phyloP scores from a whole-genome alignment of 2,797 vertebrate species.

The Selene dorsalis region DNA sequence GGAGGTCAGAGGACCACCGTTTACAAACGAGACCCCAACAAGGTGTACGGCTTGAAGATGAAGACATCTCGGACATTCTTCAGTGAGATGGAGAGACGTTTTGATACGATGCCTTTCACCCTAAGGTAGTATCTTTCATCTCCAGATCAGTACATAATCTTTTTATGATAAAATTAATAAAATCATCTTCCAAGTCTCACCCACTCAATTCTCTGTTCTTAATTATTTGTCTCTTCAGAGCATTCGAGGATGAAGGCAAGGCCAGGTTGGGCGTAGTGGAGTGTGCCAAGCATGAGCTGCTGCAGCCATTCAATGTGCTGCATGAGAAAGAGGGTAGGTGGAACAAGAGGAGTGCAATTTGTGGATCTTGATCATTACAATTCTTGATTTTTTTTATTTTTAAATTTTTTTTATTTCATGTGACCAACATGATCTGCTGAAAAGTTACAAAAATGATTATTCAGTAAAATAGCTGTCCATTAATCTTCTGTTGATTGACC shows the following conservation, averaged over 20 bases:
- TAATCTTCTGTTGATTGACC: neutral
- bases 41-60: conserved; percentile 98
- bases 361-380: neutral
- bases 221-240: conserved; percentile 78
- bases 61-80: conserved; percentile 98
- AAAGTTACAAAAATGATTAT: neutral
- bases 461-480: neutral
- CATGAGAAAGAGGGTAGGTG: conserved; percentile 96
- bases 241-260: conserved; percentile 97
- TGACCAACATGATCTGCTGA: neutral
- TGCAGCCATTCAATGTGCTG: conserved; percentile 96
- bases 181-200: neutral
- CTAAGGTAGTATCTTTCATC: conserved; percentile 85
- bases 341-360: neutral
- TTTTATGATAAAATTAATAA: too few relatives aligned
- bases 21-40: conserved; percentile 97
- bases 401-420: neutral
- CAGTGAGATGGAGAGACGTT: conserved; percentile 96
- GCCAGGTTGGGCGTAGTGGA: conserved; percentile 96
- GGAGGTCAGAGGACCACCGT: conserved; percentile 96
- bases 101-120: conserved; percentile 97
- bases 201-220: neutral
- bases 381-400: neutral
- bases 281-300: conserved; percentile 96
- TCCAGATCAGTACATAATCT: neutral